phyloP scores from a whole-genome alignment of 1,140 invertebrate genomes.

The Drosophila baimaii region DNA sequence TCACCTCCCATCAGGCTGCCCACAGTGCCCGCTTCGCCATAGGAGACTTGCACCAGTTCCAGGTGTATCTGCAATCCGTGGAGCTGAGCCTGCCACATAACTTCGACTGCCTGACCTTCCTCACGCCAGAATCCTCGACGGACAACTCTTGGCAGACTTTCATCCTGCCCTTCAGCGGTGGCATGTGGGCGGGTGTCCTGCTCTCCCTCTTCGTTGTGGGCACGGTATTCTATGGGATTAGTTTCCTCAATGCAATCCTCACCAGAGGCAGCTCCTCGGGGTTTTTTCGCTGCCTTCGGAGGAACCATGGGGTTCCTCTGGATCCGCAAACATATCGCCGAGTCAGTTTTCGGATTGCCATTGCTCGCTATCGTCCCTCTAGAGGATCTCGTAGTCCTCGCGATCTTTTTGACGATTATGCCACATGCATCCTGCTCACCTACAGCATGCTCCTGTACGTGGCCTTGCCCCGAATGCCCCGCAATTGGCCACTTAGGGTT shows the following conservation, averaged over 20 bases:
- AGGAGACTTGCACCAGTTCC: constrained; percentile 90
- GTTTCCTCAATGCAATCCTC: constrained; percentile 65
- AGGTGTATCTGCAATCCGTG: constrained; percentile 88
- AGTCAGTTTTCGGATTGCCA: constrained; percentile 56
- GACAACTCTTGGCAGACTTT: constrained; percentile 93
- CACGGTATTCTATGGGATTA: constrained; percentile 71
- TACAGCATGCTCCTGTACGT: constrained; percentile 92
- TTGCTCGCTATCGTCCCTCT: constrained; percentile 41
- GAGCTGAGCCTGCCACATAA: constrained; percentile 92
- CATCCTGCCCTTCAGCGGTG: constrained; percentile 89
- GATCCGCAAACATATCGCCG: constrained; percentile 27
- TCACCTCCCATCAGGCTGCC: constrained; percentile 50
- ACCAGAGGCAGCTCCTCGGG: background rate
- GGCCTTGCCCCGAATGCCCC: constrained; percentile 89
- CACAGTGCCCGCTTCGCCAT: constrained; percentile 90
- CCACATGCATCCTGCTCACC: constrained; percentile 90
- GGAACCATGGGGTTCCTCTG: background rate
- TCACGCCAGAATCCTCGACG: constrained; percentile 90
- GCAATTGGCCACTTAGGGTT: constrained; percentile 90
- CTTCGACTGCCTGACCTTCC: constrained; percentile 91
- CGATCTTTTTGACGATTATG: constrained; percentile 88
- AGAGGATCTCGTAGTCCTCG: background rate
- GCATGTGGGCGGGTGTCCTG: constrained; percentile 78
- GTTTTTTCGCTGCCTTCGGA: constrained; percentile 56
- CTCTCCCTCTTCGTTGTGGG: constrained; percentile 76